Conservation (phyloP, 2,888 invertebrate genomes). For the Mesochorus sp. region DNA sequence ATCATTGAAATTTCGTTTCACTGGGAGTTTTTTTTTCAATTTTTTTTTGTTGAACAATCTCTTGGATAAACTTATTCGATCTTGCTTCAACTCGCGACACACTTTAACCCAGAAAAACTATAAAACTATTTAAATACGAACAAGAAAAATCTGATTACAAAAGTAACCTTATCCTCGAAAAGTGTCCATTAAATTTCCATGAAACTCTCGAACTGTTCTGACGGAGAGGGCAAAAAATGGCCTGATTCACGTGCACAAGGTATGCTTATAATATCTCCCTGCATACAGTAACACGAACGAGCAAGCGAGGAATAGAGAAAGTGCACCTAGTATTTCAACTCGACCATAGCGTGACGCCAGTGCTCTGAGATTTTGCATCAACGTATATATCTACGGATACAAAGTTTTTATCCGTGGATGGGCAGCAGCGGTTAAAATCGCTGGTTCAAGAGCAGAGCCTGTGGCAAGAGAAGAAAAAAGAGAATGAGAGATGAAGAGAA, state of each 20-base stretch:
- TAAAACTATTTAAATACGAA: not conserved
- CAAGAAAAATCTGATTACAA: conserved; percentile 2
- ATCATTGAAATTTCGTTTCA: no score
- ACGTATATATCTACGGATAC: conserved; percentile 14
- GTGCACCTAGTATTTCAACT: conserved; percentile 40
- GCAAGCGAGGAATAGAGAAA: conserved; percentile 22
- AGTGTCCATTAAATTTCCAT: conserved; percentile 20
- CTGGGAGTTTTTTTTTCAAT: no score
- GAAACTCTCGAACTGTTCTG: conserved; percentile 17
- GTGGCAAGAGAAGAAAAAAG: conserved; percentile 22
- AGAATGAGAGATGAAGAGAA: conserved; percentile 6
- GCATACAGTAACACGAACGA: conserved; percentile 23
- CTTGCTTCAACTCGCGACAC: not conserved
- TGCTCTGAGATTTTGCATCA: conserved; percentile 14
- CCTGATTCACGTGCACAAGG: not conserved
- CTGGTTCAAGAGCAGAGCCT: conserved; percentile 63
- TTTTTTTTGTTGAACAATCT: no score
- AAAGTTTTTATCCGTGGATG: conserved; percentile 60
- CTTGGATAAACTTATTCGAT: not conserved
- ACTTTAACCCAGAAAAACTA: not conserved
- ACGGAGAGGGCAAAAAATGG: not conserved
- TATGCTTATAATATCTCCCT: conserved; percentile 37
- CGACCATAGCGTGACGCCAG: conserved; percentile 24
- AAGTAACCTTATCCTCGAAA: conserved; percentile 15
- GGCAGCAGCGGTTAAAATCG: conserved; percentile 71